Percentiles rank a stretch among this genome's conserved stretches.
phyloP scores from a whole-genome alignment of 2,888 invertebrate species.

The Drosophila maculinotata region DNA sequence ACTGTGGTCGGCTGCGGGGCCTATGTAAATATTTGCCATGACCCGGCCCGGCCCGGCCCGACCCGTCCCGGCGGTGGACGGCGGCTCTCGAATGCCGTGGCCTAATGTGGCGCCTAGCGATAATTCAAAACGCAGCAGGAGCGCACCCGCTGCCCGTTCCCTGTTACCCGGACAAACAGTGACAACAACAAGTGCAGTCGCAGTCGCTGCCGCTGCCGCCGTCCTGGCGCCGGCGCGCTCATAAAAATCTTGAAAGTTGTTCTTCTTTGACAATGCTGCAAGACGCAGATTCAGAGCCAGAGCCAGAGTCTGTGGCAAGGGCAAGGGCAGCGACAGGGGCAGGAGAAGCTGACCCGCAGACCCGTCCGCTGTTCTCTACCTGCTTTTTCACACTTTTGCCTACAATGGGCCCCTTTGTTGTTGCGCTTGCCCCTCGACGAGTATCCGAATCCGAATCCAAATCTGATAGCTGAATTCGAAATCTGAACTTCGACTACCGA shows the following conservation, averaged over 20 bases:
- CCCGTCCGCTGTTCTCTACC: conserved; percentile 53
- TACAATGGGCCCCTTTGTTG: conserved; percentile 58
- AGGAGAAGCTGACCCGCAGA: not conserved
- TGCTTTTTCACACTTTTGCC: conserved; percentile 72
- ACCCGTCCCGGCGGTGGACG: too few relatives aligned
- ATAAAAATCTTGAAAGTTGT: conserved; percentile 67
- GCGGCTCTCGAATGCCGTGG: conserved; percentile 30
- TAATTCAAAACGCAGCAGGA: conserved; percentile 81
- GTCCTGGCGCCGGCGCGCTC: conserved; percentile 77
- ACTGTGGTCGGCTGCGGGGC: conserved; percentile 31
- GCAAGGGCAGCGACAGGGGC: not conserved
- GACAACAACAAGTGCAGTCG: conserved; percentile 58
- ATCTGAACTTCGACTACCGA: conserved; percentile 55
- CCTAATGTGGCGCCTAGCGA: conserved; percentile 78
- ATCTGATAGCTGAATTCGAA: conserved; percentile 15
- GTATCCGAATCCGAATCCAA: not conserved
- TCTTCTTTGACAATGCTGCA: conserved; percentile 55
- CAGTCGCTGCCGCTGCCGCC: conserved; percentile 59
- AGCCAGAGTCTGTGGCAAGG: conserved; percentile 7
- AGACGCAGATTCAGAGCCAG: conserved; percentile 19
- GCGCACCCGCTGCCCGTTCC: conserved; percentile 27
- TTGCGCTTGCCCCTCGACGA: conserved; percentile 9
- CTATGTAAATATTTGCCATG: conserved; percentile 76
- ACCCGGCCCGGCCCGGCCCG: too few relatives aligned
- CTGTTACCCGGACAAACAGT: conserved; percentile 17